Evolutionary conservation across 2,888 invertebrate genomes (phyloP), one percentile per base, ranked within the genome.

Genomic region (Sesamia inferens): DNA sequence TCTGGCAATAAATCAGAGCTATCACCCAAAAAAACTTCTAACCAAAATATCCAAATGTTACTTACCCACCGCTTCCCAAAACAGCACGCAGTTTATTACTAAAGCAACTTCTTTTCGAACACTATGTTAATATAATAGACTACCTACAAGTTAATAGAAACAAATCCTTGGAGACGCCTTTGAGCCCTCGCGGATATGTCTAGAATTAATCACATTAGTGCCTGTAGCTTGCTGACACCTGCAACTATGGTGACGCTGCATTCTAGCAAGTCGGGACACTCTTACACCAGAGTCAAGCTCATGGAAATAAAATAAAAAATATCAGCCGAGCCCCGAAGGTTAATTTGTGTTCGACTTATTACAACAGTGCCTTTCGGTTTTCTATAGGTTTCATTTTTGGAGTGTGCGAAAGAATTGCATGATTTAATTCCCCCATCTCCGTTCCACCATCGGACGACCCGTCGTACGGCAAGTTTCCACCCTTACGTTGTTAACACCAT

Each of bases 151-250:
- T n/a, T 62, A 74, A 77, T 73, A 69, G 67, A 73, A 71, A 74
- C 57, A 58, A 67, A 71, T 76, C 79, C 74, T 76, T 11, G 22
- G 14, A 55, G 51, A 24, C 24, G 55, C 77, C 55, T 77, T 75
- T 59, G 59, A 73, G 39, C 59, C 48, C 63, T 51, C 73, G 39
- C 58, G 58, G 63, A 64, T 78, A 67, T 82, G 82, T 76, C 86
- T 78, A 71, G 62, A 64, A 57, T 82, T 88, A 88, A 90, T 89
- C 85, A 84, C 84, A 85, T 90, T 89, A 89, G 76, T 71, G 85
- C 79, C 87, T 78, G 76, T 68, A 73, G 69, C 77, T 68, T 74
- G 76, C 81, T 79, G 85, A 87, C 89, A 89, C 88, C 88, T 90
- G 87, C 83, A 84, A 47, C 44, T 67, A 78, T 68, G 78, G 79